Evolutionary conservation across 1,140 invertebrate genomes (phyloP).

Genomic region (Drosophila funebris): DNA sequence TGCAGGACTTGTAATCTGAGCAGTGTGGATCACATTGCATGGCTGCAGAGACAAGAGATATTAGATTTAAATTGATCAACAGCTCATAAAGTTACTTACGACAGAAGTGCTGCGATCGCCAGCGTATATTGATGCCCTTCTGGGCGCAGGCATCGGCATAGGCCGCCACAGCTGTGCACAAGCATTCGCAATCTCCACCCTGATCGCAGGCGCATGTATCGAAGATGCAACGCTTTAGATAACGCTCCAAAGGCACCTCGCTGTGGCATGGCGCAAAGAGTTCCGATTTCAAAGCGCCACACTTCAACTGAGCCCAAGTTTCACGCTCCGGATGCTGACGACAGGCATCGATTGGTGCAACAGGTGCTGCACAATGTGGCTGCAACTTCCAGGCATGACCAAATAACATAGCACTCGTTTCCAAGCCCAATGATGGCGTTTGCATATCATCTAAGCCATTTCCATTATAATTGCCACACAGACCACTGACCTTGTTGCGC

Average conservation of each 20-base stretch:
- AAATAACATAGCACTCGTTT: constrained; percentile 90
- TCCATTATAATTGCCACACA: constrained; percentile 96
- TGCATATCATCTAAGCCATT: constrained; percentile 93
- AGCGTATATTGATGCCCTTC: constrained; percentile 89
- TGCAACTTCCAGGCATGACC: constrained; percentile 95
- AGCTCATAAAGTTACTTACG: constrained; percentile 87
- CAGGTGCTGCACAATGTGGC: constrained; percentile 87
- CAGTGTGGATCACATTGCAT: constrained; percentile 94
- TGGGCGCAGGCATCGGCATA: constrained; percentile 93
- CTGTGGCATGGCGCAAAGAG: constrained; percentile 91
- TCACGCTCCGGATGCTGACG: constrained; percentile 89
- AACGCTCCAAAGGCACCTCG: constrained; percentile 90
- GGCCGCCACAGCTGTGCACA: constrained; percentile 93
- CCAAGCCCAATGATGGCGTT: constrained; percentile 90
- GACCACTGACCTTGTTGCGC: constrained; percentile 91
- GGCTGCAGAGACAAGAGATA: constrained; percentile 84
- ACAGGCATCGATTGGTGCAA: constrained; percentile 87
- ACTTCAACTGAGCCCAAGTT: constrained; percentile 90
- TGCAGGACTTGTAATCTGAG: constrained; percentile 91
- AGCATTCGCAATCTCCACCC: constrained; percentile 94
- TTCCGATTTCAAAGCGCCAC: constrained; percentile 89
- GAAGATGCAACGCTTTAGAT: constrained; percentile 89
- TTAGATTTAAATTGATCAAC: background rate
- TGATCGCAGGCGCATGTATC: constrained; percentile 94
- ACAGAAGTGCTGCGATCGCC: constrained; percentile 92